Conservation (phyloP, 1,140 invertebrate species). For the Zaprionus tsacasi region DNA sequence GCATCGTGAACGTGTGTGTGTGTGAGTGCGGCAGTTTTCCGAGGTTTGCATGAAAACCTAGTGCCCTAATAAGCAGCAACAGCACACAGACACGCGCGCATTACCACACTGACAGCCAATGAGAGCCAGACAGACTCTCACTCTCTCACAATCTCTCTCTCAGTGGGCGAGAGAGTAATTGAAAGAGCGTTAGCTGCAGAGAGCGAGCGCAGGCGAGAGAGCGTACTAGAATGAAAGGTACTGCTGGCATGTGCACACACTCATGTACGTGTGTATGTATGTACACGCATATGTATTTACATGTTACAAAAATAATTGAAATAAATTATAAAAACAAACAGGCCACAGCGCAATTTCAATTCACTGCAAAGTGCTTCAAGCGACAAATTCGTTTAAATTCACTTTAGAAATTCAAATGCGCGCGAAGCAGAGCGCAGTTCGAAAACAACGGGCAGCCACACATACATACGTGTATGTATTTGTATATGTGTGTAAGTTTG, state of each 20-base stretch:
- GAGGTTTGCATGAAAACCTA: constrained; percentile 77
- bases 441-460: constrained; percentile 25
- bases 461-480: constrained; percentile 22
- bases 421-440: constrained; percentile 49
- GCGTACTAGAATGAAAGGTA: constrained; percentile 6
- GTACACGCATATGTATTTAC: constrained; percentile 6
- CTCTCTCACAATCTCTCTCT: too few relatives aligned
- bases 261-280: not conserved
- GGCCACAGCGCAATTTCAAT: constrained; percentile 36
- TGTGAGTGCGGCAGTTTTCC: constrained; percentile 69
- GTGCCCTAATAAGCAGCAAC: constrained; percentile 75
- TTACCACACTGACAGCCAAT: constrained; percentile 20
- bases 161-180: not conserved
- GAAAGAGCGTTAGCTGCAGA: not conserved
- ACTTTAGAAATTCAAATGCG: constrained; percentile 56
- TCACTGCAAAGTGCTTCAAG: constrained; percentile 23
- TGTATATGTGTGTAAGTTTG: constrained; percentile 3
- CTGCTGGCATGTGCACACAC: not conserved
- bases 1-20: constrained; percentile 26
- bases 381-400: constrained; percentile 16
- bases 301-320: constrained; percentile 45
- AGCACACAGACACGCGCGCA: constrained; percentile 25
- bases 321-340: constrained; percentile 44
- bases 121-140: constrained; percentile 17
- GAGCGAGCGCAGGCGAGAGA: constrained; percentile 18